Evolutionary conservation across 2,797 vertebrate genomes (phyloP).

Genomic region (Neostethus bicornis): DNA sequence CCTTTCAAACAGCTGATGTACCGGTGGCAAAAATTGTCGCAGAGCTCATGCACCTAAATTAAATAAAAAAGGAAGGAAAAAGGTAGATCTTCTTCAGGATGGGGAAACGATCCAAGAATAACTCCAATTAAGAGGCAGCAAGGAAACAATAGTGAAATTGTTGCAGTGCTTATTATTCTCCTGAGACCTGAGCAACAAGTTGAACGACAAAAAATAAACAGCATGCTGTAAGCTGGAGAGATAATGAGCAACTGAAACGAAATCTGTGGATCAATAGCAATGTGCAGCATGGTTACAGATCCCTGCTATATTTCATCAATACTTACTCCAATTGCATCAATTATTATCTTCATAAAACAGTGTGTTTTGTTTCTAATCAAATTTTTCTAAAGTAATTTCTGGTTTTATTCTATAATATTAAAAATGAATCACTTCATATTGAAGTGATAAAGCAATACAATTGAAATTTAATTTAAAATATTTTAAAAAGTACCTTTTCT

Average conservation of each 20-base stretch:
- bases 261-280: slow-evolving; percentile 72
- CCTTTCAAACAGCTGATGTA: slow-evolving; percentile 99
- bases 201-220: slow-evolving; percentile 73
- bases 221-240: slow-evolving; percentile 53
- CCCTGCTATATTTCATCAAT: slow-evolving; percentile 46
- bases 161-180: slow-evolving; percentile 92
- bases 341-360: slow-evolving; percentile 42
- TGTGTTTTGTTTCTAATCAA: slow-evolving; percentile 24
- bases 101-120: slow-evolving; percentile 83
- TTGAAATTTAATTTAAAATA: neutral
- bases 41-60: slow-evolving; percentile 98
- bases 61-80: slow-evolving; percentile 45
- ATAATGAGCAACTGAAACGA: slow-evolving; percentile 74
- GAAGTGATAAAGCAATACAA: neutral
- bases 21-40: slow-evolving; percentile 99
- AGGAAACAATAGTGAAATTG: slow-evolving; percentile 97
- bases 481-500: slow-evolving; percentile 92
- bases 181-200: slow-evolving; percentile 95
- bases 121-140: slow-evolving; percentile 84
- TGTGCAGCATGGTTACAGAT: slow-evolving; percentile 52
- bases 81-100: slow-evolving; percentile 70
- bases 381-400: slow-evolving; percentile 8
- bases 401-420: slow-evolving; percentile 16
- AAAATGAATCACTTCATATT: too few species aligned
- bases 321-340: slow-evolving; percentile 30